Percentiles rank a stretch among this genome's conserved stretches.
Evolutionary conservation across 1,140 invertebrate species (phyloP).

Genomic region (Protaetia brevitarsis): DNA sequence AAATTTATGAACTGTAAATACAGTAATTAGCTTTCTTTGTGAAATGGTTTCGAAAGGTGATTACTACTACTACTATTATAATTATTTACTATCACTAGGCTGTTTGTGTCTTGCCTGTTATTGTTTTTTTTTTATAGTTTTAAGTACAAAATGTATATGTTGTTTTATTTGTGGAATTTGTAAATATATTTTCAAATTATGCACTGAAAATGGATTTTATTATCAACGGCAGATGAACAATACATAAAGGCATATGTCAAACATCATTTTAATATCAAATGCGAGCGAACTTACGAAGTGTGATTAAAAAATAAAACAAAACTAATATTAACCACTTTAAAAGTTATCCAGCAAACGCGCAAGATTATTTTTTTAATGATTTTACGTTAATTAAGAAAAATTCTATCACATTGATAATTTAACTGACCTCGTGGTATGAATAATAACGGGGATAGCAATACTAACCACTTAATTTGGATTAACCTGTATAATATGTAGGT

Average conservation of each 20-base stretch:
- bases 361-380: too few relatives aligned
- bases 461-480: too few relatives aligned
- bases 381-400: too few relatives aligned
- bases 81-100: constrained; percentile 36
- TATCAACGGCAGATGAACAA: neutral
- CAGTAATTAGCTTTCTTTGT: constrained; percentile 33
- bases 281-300: too few relatives aligned
- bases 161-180: constrained; percentile 45
- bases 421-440: too few relatives aligned
- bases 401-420: too few relatives aligned
- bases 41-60: constrained; percentile 38
- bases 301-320: too few relatives aligned
- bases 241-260: neutral
- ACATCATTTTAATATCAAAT: too few relatives aligned
- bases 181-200: constrained; percentile 47
- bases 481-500: too few relatives aligned
- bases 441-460: too few relatives aligned
- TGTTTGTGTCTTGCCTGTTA: constrained; percentile 47
- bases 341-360: too few relatives aligned
- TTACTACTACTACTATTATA: constrained; percentile 20
- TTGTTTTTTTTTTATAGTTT: constrained; percentile 45
- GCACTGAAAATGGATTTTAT: constrained; percentile 10
- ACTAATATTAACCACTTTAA: too few relatives aligned
- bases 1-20: constrained; percentile 30
- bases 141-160: constrained; percentile 46